Base-by-base conservation (phyloP, 2,888 invertebrate species). In the Lacanobia wlatinum region DNA sequence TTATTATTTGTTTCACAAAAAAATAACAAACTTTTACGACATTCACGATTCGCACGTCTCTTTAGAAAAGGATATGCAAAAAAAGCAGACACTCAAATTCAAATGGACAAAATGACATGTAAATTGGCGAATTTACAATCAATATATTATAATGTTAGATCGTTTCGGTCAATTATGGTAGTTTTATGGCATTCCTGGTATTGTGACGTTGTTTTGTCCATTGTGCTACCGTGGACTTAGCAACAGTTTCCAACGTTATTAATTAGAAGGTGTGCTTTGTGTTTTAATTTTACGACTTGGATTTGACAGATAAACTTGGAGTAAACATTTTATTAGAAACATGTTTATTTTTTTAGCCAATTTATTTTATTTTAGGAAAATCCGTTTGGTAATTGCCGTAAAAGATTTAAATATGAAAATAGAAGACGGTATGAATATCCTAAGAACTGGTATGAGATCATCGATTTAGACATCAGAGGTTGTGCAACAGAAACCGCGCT, bases 51-150 rank as follows among this genome's bases (percentile, higher is more conserved):
- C 62, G 67, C 75, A 64, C 73, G 60, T 78, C 62, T 67, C 71
- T 76, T 70, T 76, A 71, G 78, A 82, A 87, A 85, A 71, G 74
- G 81, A 83, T 82, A 82, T 87, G 84, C 83, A 88, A 88, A 90
- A 88, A 89, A 90, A 87, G 87, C 60, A 89, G 79, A 90, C 89
- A 91, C 90, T 91, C 88, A 91, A 90, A 90, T 85, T 87, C 76
- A 83, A 86, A 80, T 87, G 86, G 78, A 88, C 83, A 75, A 90
- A 92, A 93, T 91, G 84, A 89, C 84, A 94, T 94, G 94, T 88
- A 93, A 95, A 95, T 94, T 91, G 88, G 86, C 89, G 91, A 90
- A 93, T 94, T 94, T 92, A 94, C 89, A 94, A 94, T 92, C 93
- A 90, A 91, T 92, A 91, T 90, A 76, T 76, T 74, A 76, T 69